A percentile compares a stretch with the other conserved stretches of the same genome.
Conservation (phyloP, 2,888 invertebrate species). For the Chymomyza procnemis region DNA sequence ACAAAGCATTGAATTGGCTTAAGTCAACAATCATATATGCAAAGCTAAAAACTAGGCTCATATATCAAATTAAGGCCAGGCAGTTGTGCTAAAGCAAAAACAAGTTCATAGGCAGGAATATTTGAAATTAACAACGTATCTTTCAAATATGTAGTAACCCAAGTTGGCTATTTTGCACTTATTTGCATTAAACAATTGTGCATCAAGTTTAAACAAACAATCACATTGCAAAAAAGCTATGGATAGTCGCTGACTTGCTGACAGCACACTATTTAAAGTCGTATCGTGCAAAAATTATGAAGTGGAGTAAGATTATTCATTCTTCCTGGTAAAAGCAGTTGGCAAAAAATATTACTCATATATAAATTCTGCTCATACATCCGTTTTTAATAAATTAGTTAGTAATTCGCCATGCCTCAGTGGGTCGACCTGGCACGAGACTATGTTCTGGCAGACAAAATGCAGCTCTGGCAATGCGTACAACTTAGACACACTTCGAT, state of each 20-base stretch:
- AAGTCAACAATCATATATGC: conserved; percentile 23
- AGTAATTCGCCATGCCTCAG: conserved; percentile 40
- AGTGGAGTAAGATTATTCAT: conserved; percentile 26
- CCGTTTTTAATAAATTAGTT: conserved; percentile 50
- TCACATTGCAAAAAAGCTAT: neutral
- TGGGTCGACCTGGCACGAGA: conserved; percentile 12
- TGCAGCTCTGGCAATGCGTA: conserved; percentile 17
- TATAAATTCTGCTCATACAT: conserved; percentile 38
- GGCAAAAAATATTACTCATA: conserved; percentile 13
- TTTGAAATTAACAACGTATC: conserved; percentile 17
- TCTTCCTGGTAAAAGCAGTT: conserved; percentile 13
- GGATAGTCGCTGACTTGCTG: conserved; percentile 39
- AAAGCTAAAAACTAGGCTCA: conserved; percentile 35
- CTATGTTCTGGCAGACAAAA: conserved; percentile 10
- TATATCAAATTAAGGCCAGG: conserved; percentile 38
- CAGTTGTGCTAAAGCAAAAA: conserved; percentile 5
- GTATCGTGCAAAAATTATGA: conserved; percentile 30
- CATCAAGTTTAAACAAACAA: neutral
- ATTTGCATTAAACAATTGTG: conserved; percentile 23
- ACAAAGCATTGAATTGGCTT: conserved; percentile 7
- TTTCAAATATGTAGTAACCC: neutral
- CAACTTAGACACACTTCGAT: conserved; percentile 19
- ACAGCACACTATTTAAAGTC: conserved; percentile 43
- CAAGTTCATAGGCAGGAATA: conserved; percentile 53
- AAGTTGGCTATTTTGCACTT: neutral